Evolutionary conservation across 2,113 vertebrate genomes (phyloP), one percentile per base, ranked within the genome.

Genomic region (Cheirogaleus medius): DNA sequence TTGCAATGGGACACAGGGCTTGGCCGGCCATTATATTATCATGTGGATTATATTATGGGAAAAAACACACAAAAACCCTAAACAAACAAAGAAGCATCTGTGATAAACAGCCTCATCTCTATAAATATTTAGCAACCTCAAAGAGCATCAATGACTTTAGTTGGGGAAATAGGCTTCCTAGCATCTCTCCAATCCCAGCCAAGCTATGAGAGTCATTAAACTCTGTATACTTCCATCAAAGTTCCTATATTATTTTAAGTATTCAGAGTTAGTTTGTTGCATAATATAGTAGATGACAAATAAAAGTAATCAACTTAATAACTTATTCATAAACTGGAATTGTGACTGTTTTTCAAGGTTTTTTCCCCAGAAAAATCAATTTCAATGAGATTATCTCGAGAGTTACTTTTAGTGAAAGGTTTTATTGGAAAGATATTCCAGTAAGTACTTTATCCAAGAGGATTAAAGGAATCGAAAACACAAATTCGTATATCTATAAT

Each of bases 361-460:
- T 92, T 34, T 37, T 20, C 0, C 8, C 13, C 12, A 85, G 21
- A 87, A 71, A 71, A 97, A 97, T 96, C 73, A 32, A 76, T 80
- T 77, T 95, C 89, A 91, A 89, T 63, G 44, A 93, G 49, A 96
- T 93, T n/a, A 3, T 37, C 89, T 58, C 20, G 56, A 78, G 29
- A 91, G 77, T 44, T 1, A 42, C 58, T 20, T 89, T 44, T 66
- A 91, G 63, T 15, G 32, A 92, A 94, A 42, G 1, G 0, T 73
- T 97, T 97, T 96, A 90, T 42, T 12, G 5, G 60, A 96, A 68
- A 87, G 23, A 60, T 86, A 78, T 83, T 69, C 56, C 54, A 39
- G 32, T 71, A 85, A 92, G 56, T 73, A 58, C 32, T 80, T 13
- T 52, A 58, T 56, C 37, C 91, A 89, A 89, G 49, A 93, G 23